Evolutionary conservation across 2,113 vertebrate genomes (phyloP).

Genomic region (Varanus komodoensis): DNA sequence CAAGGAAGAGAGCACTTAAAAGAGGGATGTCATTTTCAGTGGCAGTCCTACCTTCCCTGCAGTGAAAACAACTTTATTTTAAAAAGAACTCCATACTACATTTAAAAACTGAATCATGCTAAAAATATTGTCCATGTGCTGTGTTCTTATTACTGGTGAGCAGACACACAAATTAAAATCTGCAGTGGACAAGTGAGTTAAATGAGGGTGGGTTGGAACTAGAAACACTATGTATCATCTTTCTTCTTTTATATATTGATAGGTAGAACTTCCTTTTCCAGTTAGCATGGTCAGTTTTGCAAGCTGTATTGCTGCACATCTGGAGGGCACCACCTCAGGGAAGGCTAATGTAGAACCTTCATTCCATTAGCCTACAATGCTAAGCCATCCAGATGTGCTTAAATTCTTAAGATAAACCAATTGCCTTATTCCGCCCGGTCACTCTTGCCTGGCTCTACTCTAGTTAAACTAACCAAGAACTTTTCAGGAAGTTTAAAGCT

Average conservation of each 20-base stretch:
- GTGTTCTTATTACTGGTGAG: neutral
- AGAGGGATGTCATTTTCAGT: neutral
- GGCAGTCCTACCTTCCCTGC: neutral
- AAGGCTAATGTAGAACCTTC: too few relatives aligned
- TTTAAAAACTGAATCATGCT: neutral
- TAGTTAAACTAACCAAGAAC: neutral
- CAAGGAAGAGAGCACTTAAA: neutral
- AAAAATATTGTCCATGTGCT: neutral
- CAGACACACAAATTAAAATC: neutral
- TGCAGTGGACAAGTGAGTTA: neutral
- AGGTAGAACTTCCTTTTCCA: neutral
- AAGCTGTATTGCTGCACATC: too few relatives aligned
- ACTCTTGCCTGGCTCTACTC: neutral
- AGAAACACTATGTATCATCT: neutral
- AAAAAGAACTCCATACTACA: neutral
- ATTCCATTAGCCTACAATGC: neutral
- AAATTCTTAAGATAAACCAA: too few relatives aligned
- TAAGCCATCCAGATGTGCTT: neutral
- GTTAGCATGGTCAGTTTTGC: too few relatives aligned
- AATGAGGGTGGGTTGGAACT: constrained; percentile 21
- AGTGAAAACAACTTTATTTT: neutral
- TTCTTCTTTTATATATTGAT: neutral
- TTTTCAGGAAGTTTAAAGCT: neutral
- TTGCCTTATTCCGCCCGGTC: too few relatives aligned
- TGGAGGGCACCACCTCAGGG: too few relatives aligned